A percentile compares a stretch with the other conserved stretches of the same genome.
Evolutionary conservation across 2,888 invertebrate genomes (phyloP).

Genomic region (Rhagonycha fulva): DNA sequence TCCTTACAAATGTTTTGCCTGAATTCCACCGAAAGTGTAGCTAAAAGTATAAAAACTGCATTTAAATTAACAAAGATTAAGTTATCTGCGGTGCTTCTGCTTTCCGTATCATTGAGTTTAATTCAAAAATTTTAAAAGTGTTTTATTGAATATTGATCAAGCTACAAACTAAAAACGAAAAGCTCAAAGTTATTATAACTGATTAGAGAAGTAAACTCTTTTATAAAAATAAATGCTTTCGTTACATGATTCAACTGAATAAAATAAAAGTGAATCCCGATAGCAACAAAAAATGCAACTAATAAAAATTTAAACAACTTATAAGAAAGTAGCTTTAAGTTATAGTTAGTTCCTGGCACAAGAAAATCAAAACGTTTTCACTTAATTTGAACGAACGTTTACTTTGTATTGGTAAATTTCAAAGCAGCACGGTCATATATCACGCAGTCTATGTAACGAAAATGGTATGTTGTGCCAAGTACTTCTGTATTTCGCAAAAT

Average conservation of each 20-base stretch:
- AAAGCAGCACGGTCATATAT: conserved; percentile 10
- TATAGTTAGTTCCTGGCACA: neutral
- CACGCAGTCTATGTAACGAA: conserved; percentile 9
- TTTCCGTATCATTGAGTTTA: no score
- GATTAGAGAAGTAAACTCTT: neutral
- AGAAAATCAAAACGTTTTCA: neutral
- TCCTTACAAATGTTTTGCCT: no score
- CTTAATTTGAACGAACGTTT: conserved; percentile 4
- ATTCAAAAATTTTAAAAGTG: no score
- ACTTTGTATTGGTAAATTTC: conserved; percentile 9
- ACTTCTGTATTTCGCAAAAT: neutral
- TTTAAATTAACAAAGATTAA: no score
- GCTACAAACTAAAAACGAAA: no score
- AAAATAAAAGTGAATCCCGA: neutral
- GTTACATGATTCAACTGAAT: neutral
- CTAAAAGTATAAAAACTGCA: no score
- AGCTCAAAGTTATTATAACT: no score
- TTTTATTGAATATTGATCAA: no score
- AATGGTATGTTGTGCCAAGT: conserved; percentile 13
- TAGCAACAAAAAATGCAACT: neutral
- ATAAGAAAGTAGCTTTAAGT: neutral
- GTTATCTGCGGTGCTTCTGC: no score
- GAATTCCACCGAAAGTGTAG: no score
- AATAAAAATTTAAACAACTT: neutral
- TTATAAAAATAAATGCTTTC: neutral